Evolutionary conservation across 2,888 invertebrate genomes (phyloP), one percentile per base, ranked within the genome.

Genomic region (Drosophila nigricruria): DNA sequence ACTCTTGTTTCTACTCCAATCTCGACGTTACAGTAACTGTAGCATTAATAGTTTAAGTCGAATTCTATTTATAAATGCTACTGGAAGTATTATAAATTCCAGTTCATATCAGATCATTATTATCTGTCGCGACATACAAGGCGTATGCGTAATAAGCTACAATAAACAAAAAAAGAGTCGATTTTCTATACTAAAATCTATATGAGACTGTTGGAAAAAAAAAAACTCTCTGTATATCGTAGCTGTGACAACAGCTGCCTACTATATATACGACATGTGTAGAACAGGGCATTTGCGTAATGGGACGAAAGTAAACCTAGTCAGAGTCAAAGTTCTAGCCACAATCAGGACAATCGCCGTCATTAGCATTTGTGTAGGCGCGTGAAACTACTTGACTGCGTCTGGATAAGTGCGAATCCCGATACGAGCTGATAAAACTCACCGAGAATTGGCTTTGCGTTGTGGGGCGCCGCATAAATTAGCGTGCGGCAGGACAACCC

Each of bases 371-470:
- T 73, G 40, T 45, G 32, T 38, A 43, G 47, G 56, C 63, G 75
- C 74, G 64, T 74, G 69, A 79, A 77, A 77, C 65, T 63, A 70
- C 43, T 79, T 54, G 40, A 54, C 47, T 53, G 67, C n/a, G 25
- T 30, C 49, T 60, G 40, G 18, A 9, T 20, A 20, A 16, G 36
- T 23, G 45, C 25, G 69, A 54, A 70, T 67, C 58, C 47, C 50
- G 78, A 83, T 89, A 72, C 64, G 75, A 70, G 61, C 70, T 74
- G 76, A 88, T 80, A 82, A 78, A 60, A 67, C 65, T 63, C 47
- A 69, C 57, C 57, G 69, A 68, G 77, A 80, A 86, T 80, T 78
- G 90, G 58, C 85, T 73, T 73, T 68, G 79, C 79, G 82, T 72
- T 68, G 70, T 65, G 81, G 49, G 68, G 65, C 59, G 70, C 49